Base-by-base conservation (phyloP, 1,140 invertebrate species). In the Samia ricini region DNA sequence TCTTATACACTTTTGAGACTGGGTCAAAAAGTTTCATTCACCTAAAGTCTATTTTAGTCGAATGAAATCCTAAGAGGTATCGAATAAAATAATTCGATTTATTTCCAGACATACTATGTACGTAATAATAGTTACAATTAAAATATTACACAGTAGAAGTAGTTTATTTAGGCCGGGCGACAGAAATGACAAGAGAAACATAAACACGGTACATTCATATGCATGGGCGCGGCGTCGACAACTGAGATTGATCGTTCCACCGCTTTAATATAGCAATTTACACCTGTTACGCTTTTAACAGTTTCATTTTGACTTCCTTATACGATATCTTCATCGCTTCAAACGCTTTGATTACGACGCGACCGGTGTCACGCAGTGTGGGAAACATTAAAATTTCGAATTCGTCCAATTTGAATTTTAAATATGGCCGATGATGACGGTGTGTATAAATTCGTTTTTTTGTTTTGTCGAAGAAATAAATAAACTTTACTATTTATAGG, bases 241-340 rank as follows among this genome's bases (percentile, higher is more conserved):
- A 74, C 67, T 74, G 60, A 74, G 77, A 83, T 81, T 78, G 76
- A 85, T 85, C 69, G 67, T 57, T 42, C 24, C 29, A 56, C 24
- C 23, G 68, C 52, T 79, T 75, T 86, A 83, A 86, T 79, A 79
- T 64, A 79, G 76, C 73, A 79, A 83, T 85, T 81, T 81, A 79
- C 81, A 80, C 81, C 74, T 85, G 74, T 74, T 75, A 71, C 57
- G 42, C 57, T 61, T 64, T 63, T 61, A 61, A 68, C 59, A 58
- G 66, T 76, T 77, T 55, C 52, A 21, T 15, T 24, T 42, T 24
- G 19, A 55, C 52, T 55, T 81, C 73, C 68, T 76, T 69, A 68
- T 66, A 64, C 68, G 64, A 68, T 15, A 15, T 42, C 33, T 42
- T 55, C 63, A 60, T 70, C 52, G 52, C 70, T 74, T 70, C 63